Evolutionary conservation across 2,113 vertebrate genomes (phyloP).

Genomic region (Craseonycteris thonglongyai): DNA sequence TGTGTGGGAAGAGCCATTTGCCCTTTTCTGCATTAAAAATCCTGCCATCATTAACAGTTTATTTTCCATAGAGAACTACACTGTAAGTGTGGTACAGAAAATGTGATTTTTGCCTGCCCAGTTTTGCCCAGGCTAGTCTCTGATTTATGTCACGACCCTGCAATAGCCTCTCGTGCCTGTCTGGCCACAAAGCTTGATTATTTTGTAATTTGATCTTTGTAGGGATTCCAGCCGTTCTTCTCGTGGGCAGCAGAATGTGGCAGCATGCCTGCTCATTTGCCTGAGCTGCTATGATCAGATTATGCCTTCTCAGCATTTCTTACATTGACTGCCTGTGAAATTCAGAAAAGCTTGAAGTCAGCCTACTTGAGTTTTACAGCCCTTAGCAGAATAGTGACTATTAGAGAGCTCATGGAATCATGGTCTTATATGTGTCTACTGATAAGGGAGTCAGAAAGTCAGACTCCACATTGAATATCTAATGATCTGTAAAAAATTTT

Average conservation of each 20-base stretch:
- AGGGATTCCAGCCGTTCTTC: conserved; percentile 37
- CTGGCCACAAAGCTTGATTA: conserved; percentile 49
- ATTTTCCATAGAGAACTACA: conserved; percentile 46
- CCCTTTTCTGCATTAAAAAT: conserved; percentile 30
- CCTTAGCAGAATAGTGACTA: background rate
- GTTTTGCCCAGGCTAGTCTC: conserved; percentile 1
- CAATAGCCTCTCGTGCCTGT: conserved; percentile 29
- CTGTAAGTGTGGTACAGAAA: background rate
- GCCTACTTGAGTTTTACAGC: conserved; percentile 30
- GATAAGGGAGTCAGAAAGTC: conserved; percentile 1
- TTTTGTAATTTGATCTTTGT: conserved; percentile 61
- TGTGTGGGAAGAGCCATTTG: conserved; percentile 25
- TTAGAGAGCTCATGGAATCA: background rate
- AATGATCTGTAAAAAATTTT: background rate
- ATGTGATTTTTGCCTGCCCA: conserved; percentile 22
- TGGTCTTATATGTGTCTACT: background rate
- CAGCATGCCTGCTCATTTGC: conserved; percentile 51
- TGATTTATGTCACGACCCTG: conserved; percentile 58
- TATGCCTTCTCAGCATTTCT: conserved; percentile 63
- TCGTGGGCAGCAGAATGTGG: conserved; percentile 49
- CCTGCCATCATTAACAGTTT: conserved; percentile 20
- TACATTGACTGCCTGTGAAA: conserved; percentile 36
- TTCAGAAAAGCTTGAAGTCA: conserved; percentile 49
- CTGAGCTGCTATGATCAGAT: conserved; percentile 38
- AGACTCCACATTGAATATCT: background rate